Percentiles rank a stretch among this genome's conserved stretches.
Conservation (phyloP, 2,113 vertebrate species). For the Aythya baeri region DNA sequence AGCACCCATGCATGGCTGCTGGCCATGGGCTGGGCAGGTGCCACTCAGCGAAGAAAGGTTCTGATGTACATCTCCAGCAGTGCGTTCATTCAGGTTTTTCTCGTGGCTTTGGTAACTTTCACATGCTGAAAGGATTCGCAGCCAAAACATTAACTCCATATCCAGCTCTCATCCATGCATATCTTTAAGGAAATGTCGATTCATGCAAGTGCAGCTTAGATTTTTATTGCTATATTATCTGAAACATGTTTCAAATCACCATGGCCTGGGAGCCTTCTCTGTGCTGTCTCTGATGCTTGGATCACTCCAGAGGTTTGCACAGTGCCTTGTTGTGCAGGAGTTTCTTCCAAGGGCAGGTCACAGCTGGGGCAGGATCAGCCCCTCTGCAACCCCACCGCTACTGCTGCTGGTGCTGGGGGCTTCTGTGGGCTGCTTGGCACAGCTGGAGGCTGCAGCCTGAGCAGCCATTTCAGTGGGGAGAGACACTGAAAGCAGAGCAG, state of each 20-base stretch:
- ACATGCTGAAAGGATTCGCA: background rate
- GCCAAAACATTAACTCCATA: background rate
- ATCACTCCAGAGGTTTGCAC: background rate
- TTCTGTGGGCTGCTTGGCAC: background rate
- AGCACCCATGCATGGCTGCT: too few relatives aligned
- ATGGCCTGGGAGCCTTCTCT: background rate
- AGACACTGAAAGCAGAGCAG: background rate
- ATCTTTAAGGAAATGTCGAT: background rate
- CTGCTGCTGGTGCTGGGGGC: background rate
- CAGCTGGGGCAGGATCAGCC: too few relatives aligned
- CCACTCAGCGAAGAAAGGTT: too few relatives aligned
- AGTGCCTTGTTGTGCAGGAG: background rate
- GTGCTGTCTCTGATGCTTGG: background rate
- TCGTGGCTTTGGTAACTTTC: background rate
- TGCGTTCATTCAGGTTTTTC: background rate
- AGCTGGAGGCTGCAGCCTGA: background rate
- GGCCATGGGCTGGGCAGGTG: too few relatives aligned
- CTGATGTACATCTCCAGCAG: too few relatives aligned
- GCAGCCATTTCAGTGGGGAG: background rate
- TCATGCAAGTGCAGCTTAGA: background rate
- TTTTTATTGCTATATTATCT: background rate
- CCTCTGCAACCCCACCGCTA: background rate
- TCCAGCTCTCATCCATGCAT: background rate
- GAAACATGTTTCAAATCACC: background rate
- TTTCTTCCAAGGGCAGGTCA: too few relatives aligned